A percentile compares a stretch with the other conserved stretches of the same genome.
phyloP scores from a whole-genome alignment of 1,140 invertebrate species.

The Lordiphosa clarofinis region DNA sequence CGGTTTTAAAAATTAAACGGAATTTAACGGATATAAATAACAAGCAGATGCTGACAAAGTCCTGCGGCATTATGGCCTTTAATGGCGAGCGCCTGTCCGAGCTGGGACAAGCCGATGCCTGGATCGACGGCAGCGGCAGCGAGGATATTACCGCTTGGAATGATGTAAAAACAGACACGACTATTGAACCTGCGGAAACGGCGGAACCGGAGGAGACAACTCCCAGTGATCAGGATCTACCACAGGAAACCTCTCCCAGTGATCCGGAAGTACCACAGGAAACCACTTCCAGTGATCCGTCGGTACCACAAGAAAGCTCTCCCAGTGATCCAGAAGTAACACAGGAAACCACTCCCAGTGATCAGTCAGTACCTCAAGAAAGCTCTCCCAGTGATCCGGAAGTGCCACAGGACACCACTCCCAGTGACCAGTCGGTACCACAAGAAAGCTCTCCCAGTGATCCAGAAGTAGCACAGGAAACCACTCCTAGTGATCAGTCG shows the following conservation, averaged over 20 bases:
- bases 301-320: no score
- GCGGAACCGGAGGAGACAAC: neutral
- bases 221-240: neutral
- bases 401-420: no score
- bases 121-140: constrained; percentile 54
- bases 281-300: neutral
- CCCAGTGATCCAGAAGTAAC: no score
- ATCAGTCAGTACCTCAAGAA: no score
- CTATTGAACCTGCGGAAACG: no score
- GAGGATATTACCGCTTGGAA: constrained; percentile 16
- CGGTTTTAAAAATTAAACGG: constrained; percentile 1
- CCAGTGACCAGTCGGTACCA: no score
- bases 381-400: no score
- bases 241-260: constrained; percentile 12
- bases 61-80: constrained; percentile 51
- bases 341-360: no score
- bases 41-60: constrained; percentile 59
- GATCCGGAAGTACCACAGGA: neutral
- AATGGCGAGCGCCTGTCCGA: constrained; percentile 38
- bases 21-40: constrained; percentile 29
- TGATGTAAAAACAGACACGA: constrained; percentile 7
- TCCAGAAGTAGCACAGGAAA: no score
- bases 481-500: no score
- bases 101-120: constrained; percentile 26
- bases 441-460: no score